Base-by-base conservation (phyloP, 1,140 invertebrate species). In the Cyclina sinensis region DNA sequence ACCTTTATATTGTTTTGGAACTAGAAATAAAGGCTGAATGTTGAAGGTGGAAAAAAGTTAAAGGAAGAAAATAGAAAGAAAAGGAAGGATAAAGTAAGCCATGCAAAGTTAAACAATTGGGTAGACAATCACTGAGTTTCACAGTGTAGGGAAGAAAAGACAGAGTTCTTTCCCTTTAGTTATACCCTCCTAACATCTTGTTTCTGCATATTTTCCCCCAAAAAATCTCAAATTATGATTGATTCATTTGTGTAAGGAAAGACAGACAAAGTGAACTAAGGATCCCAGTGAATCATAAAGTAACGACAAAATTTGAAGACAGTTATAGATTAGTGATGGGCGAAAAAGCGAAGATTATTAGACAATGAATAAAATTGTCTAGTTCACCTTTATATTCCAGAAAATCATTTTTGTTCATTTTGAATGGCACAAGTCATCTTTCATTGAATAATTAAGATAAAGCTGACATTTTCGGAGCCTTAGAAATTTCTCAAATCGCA, bases 321-420 rank as follows among this genome's bases (percentile, higher is more conserved):
- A 74, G 39, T 65, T 68, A 83, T 83, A 62, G 80, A 83, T 68
- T 9, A 7, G 37, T 84, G 51, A 57, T 48, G 59, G 46, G 37
- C n/a, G 46, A 39, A 0, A 48, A 37, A 27, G 46, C 27, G 65
- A 81, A 62, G 65, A 81, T 74, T 24, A 48, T 43, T 57, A n/a
- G 43, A 35, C 74, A 27, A 78, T 84, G 82, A 84, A 70, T 84
- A 70, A 84, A 73, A 46, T 73, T 27, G 39, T 70, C 48, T 57
- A 43, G 37, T 70, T 73, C 48, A 84, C 82, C 82, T 73, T 84
- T 16, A 37, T 73, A 84, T 48, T 84, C 62, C 46, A n/a, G 62
- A 70, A 78, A 62, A 57, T 73, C 82, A 84, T 84, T 84, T 84
- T 84, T 84, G 82, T 84, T 84, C 82, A 84, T 84, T 84, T 70